Evolutionary conservation across 1,140 invertebrate species (phyloP).

Genomic region (Aphaenogaster ashmeadi): DNA sequence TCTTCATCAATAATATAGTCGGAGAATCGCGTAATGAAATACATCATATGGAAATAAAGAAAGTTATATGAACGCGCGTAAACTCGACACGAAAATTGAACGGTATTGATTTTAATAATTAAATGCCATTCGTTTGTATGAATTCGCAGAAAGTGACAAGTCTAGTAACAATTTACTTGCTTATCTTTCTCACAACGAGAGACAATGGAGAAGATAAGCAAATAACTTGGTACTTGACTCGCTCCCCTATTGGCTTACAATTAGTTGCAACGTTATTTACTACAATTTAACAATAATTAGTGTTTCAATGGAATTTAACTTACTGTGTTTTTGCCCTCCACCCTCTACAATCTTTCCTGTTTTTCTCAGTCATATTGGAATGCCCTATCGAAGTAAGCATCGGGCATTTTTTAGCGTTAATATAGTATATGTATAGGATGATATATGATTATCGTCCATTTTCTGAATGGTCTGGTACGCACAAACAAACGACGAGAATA

Average conservation of each 20-base stretch:
- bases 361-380: background rate
- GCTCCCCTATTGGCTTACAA: background rate
- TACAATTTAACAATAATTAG: background rate
- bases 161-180: background rate
- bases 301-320: conserved; percentile 13
- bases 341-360: background rate
- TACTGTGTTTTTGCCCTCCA: background rate
- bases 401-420: conserved; percentile 13
- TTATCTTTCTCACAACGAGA: background rate
- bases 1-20: conserved; percentile 2
- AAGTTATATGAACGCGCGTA: background rate
- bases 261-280: background rate
- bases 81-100: background rate
- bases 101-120: background rate
- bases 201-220: background rate
- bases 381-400: background rate
- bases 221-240: conserved; percentile 2
- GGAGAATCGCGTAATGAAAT: background rate
- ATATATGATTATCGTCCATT: background rate
- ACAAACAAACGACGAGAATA: background rate
- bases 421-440: background rate
- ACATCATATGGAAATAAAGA: background rate
- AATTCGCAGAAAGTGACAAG: background rate
- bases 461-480: background rate
- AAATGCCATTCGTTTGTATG: background rate